Base-by-base conservation (phyloP, 2,113 vertebrate genomes). In the Megalops atlanticus region DNA sequence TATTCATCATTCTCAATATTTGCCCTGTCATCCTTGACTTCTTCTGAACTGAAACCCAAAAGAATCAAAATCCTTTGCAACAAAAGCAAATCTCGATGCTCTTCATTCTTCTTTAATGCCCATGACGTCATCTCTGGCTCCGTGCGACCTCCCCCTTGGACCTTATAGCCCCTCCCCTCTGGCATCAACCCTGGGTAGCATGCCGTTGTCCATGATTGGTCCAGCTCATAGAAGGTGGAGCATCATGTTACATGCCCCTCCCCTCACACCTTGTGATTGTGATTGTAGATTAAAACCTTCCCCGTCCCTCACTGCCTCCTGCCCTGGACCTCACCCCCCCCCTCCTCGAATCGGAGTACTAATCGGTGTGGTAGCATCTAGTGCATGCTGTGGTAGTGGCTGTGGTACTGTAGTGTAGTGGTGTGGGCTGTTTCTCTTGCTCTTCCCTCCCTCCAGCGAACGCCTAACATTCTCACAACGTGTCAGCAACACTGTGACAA, bases 391-490 rank as follows among this genome's bases (percentile, higher is more conserved):
- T 74, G 45, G 47, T 83, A 72, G 74, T 84, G 90, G 89, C 88
- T 91, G 91, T 90, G 89, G 86, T 74, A 82, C 81, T 78, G 90
- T 89, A 82, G 90, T 88, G 90, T 86, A 71, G 88, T 91, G 91
- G 89, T 87, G 87, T 90, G 84, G 38, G 15, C 41, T 15, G 84
- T 24, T 68, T 74, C 83, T 87, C 49, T 83, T 72, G 16, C 24
- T n/a, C n/a, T n/a, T 21, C 49, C 49, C 24, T 21, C 16, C 31
- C 45, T 54, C 77, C 21, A 39, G 54, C 4, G 21, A 15, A 70
- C 40, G 24, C 40, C 39, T 70, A 76, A 38, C 77, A 24, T 80
- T 16, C 0, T 74, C 58, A 16, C 84, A 78, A 40, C 45, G 52
- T 78, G 31, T 38, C 31, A 49, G 74, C 18, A 71, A 69, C 15